Evolutionary conservation across 2,113 vertebrate genomes (phyloP).

Genomic region (Cheilinus undulatus): DNA sequence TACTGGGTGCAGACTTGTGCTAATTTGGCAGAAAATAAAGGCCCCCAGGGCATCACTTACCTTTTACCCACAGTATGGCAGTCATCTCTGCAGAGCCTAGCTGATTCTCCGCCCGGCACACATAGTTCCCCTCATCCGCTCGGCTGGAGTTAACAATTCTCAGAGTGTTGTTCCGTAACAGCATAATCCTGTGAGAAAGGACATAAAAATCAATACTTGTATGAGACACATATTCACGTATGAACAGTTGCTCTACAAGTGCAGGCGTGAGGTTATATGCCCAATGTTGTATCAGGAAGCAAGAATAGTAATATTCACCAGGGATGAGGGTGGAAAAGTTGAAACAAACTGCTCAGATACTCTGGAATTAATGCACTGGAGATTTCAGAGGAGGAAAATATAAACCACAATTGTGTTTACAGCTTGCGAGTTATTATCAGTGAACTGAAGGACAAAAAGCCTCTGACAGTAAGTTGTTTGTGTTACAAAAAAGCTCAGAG

Average conservation of each 20-base stretch:
- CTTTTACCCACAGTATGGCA: slow-evolving; percentile 92
- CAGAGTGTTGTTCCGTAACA: slow-evolving; percentile 92
- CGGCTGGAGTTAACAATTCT: slow-evolving; percentile 92
- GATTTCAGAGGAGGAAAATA: slow-evolving; percentile 7
- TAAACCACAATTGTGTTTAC: slow-evolving; percentile 17
- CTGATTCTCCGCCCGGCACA: slow-evolving; percentile 91
- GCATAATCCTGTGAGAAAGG: slow-evolving; percentile 85
- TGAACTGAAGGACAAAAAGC: slow-evolving; percentile 18
- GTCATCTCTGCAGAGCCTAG: slow-evolving; percentile 93
- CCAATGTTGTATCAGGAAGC: slow-evolving; percentile 15
- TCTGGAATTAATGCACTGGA: slow-evolving; percentile 6
- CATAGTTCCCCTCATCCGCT: slow-evolving; percentile 91
- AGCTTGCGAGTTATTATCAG: slow-evolving; percentile 11
- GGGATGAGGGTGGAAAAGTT: slow-evolving; percentile 8
- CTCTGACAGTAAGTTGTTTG: slow-evolving; percentile 5
- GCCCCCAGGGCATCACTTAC: slow-evolving; percentile 82
- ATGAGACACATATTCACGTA: slow-evolving; percentile 53
- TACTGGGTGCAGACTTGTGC: slow-evolving; percentile 70
- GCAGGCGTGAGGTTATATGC: slow-evolving; percentile 17
- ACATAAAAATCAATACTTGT: slow-evolving; percentile 57
- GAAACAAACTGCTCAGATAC: slow-evolving; percentile 6
- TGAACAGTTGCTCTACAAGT: slow-evolving; percentile 27
- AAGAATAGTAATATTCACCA: slow-evolving; percentile 19
- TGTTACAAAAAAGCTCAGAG: slow-evolving; percentile 5
- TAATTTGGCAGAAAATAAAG: slow-evolving; percentile 80